Conservation (phyloP, 2,797 vertebrate genomes). For the Acanthopagrus latus region DNA sequence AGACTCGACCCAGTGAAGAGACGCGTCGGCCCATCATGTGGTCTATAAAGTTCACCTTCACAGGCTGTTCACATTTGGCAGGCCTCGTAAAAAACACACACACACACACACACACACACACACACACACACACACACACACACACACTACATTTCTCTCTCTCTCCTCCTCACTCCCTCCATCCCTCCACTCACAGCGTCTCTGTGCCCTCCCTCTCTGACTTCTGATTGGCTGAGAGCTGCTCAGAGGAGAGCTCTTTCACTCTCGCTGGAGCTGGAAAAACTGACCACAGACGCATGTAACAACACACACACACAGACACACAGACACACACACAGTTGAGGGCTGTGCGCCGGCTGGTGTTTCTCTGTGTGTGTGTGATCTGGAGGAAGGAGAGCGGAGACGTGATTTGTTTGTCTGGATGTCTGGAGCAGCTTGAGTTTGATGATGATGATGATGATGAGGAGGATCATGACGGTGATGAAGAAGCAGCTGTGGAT, state of each 20-base stretch:
- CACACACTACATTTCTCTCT: conserved; percentile 2
- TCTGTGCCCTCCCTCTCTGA: conserved; percentile 37
- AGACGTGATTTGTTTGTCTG: conserved; percentile 8
- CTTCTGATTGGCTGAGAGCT: conserved; percentile 54
- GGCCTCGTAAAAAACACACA: conserved; percentile 20
- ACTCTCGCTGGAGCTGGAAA: conserved; percentile 74
- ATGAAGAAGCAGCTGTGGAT: conserved; percentile 39
- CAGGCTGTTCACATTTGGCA: conserved; percentile 21
- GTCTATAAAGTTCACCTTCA: conserved; percentile 7
- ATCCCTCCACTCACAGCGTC: conserved; percentile 4
- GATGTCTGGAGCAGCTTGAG: conserved; percentile 16
- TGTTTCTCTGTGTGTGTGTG: background rate
- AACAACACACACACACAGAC: conserved; percentile 32
- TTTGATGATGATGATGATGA: background rate
- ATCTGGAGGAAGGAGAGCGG: conserved; percentile 4
- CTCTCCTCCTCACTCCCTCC: background rate
- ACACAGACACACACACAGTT: conserved; percentile 27
- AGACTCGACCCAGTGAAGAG: background rate
- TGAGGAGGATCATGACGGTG: conserved; percentile 16
- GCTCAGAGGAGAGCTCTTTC: conserved; percentile 39
- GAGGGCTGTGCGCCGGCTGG: conserved; percentile 19
- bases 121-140: conserved; percentile 17
- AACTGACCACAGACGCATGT: conserved; percentile 67
- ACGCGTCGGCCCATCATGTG: conserved; percentile 13
- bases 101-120: conserved; percentile 14